Evolutionary conservation across 2,113 vertebrate genomes (phyloP).

Genomic region (Physeter macrocephalus): DNA sequence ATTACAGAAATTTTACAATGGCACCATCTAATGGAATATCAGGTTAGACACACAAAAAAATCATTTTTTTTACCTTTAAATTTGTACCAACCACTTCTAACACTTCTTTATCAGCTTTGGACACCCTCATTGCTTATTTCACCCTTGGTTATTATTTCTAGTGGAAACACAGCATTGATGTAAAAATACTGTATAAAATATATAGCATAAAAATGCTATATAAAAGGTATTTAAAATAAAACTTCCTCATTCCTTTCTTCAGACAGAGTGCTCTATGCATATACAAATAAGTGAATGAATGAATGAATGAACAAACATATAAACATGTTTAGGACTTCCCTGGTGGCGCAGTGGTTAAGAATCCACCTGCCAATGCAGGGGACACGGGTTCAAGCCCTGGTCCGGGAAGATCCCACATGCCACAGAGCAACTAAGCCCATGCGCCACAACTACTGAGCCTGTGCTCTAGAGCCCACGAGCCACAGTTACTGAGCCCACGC

Average conservation of each 20-base stretch:
- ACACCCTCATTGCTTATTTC: neutral
- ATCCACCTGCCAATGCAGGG: too few species aligned
- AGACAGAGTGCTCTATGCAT: neutral
- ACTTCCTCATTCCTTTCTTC: neutral
- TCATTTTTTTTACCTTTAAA: neutral
- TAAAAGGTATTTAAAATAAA: neutral
- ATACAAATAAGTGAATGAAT: neutral
- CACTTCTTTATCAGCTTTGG: neutral
- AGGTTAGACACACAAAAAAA: neutral
- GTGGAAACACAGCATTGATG: neutral
- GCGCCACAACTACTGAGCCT: too few species aligned
- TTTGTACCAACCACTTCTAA: neutral
- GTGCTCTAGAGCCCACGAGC: too few species aligned
- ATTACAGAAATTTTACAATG: conserved; percentile 67
- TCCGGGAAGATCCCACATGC: too few species aligned
- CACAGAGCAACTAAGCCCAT: too few species aligned
- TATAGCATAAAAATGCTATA: neutral
- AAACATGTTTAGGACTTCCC: neutral
- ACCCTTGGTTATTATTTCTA: neutral
- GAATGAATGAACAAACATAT: neutral
- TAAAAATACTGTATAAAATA: neutral
- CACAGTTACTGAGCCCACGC: too few species aligned
- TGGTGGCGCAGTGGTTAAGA: too few species aligned
- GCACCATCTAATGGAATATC: conserved; percentile 75
- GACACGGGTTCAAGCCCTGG: too few species aligned